These are phyloP conservation scores for Dicrostonyx torquatus DNA, from an alignment of 2,797 vertebrate species.

Conservation along the genomic window DNA sequence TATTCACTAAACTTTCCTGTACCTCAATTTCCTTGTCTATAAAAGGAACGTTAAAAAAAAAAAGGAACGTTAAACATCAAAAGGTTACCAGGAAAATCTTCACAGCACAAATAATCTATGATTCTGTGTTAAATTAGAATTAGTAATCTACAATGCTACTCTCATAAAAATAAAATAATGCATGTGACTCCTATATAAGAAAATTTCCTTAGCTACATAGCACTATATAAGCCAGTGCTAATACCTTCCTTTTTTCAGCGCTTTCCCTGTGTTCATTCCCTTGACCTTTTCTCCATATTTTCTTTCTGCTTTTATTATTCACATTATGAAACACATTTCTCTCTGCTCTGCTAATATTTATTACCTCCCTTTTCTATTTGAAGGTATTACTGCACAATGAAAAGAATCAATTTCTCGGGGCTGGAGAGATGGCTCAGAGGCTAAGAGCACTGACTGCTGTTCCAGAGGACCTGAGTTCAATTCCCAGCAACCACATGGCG, in stretches of 20 bases:
- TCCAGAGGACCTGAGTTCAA: too few relatives aligned
- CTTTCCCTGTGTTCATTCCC: neutral
- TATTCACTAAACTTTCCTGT: slow-evolving; percentile 6
- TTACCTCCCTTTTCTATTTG: slow-evolving; percentile 20
- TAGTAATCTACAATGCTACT: slow-evolving; percentile 42
- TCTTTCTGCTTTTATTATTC: neutral
- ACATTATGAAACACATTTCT: slow-evolving; percentile 31
- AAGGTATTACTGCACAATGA: neutral
- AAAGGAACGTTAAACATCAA: slow-evolving; percentile 39
- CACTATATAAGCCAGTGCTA: neutral
- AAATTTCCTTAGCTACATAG: neutral
- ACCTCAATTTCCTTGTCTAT: slow-evolving; percentile 16
- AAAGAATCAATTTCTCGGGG: slow-evolving; percentile 20
- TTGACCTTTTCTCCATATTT: neutral
- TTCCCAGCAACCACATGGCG: too few relatives aligned
- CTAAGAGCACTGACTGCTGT: too few relatives aligned
- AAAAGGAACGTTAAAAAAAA: slow-evolving; percentile 42
- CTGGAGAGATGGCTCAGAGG: too few relatives aligned
- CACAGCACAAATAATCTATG: neutral
- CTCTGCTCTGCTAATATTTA: slow-evolving; percentile 29
- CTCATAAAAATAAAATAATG: slow-evolving; percentile 29
- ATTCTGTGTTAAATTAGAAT: slow-evolving; percentile 19
- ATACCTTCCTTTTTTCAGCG: neutral
- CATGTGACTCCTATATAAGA: neutral
- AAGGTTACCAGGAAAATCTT: neutral